These are phyloP conservation scores for Asarcornis scutulata DNA, from an alignment of 2,113 vertebrate species.

Conservation along the genomic window DNA sequence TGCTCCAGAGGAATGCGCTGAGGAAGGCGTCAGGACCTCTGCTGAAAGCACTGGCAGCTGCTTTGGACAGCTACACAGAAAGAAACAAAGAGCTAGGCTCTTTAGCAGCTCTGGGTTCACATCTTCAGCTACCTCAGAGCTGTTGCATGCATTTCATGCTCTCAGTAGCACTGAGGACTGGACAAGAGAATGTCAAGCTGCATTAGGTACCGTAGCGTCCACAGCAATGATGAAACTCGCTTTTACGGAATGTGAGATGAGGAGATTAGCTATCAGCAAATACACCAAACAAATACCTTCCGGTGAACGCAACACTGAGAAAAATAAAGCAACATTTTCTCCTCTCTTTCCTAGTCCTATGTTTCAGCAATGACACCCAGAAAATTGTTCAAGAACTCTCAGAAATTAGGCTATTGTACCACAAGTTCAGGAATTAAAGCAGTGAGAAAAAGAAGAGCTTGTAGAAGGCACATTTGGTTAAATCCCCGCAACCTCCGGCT, in stretches of 20 bases:
- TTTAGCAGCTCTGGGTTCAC: background rate
- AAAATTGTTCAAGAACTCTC: background rate
- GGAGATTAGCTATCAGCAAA: background rate
- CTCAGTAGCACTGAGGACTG: background rate
- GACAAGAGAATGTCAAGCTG: background rate
- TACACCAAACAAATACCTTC: background rate
- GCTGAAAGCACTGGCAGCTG: background rate
- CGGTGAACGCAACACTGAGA: background rate
- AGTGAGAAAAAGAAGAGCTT: background rate
- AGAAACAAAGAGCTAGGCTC: background rate
- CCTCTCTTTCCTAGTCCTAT: background rate
- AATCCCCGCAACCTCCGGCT: background rate
- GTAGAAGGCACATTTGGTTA: background rate
- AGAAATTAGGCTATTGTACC: background rate
- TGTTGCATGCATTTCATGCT: background rate
- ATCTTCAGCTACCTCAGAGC: background rate
- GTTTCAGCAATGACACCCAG: background rate
- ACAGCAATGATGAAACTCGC: background rate
- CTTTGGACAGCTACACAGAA: background rate
- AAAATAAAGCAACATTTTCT: background rate
- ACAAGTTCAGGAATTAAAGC: background rate
- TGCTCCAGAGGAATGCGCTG: background rate
- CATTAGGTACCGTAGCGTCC: background rate
- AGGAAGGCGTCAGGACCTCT: background rate
- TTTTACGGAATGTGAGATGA: background rate